Percentiles rank a stretch among this genome's conserved stretches.
Evolutionary conservation across 2,888 invertebrate genomes (phyloP).

Genomic region (Latheticus oryzae): DNA sequence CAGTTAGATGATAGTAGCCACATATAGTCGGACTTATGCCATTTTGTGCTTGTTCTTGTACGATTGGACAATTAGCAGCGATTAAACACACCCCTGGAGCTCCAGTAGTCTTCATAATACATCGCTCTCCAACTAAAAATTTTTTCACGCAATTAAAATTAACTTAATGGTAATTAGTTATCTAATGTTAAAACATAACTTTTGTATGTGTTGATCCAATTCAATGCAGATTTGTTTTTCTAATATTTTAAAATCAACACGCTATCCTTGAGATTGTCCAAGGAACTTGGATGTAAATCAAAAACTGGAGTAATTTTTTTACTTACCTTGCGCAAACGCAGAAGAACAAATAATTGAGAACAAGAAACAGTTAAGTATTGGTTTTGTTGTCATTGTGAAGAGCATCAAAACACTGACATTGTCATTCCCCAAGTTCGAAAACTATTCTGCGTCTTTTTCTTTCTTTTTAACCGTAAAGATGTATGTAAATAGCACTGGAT

Average conservation of each 20-base stretch:
- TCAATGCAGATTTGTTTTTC: too few relatives aligned
- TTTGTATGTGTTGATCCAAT: too few relatives aligned
- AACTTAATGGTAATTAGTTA: too few relatives aligned
- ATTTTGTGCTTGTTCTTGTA: slow-evolving; percentile 55
- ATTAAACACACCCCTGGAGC: slow-evolving; percentile 54
- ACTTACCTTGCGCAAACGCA: slow-evolving; percentile 47
- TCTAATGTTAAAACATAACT: too few relatives aligned
- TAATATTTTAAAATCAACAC: too few relatives aligned
- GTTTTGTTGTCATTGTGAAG: slow-evolving; percentile 41
- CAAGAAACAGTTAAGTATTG: slow-evolving; percentile 36
- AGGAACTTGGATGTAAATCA: slow-evolving; percentile 31
- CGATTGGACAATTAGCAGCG: slow-evolving; percentile 55
- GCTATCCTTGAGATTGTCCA: slow-evolving; percentile 37
- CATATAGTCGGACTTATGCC: slow-evolving; percentile 58
- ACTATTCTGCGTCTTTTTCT: slow-evolving; percentile 48
- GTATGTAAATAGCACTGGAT: slow-evolving; percentile 47
- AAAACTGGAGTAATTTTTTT: slow-evolving; percentile 32
- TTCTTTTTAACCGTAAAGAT: slow-evolving; percentile 45
- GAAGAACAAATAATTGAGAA: slow-evolving; percentile 34
- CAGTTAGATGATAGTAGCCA: slow-evolving; percentile 53
- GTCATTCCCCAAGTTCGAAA: slow-evolving; percentile 41
- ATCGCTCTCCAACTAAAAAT: slow-evolving; percentile 55
- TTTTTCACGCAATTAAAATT: too few relatives aligned
- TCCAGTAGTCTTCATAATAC: slow-evolving; percentile 49
- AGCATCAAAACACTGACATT: slow-evolving; percentile 45